Conservation (phyloP, 2,888 invertebrate genomes). For the Drosophila mercatorum region DNA sequence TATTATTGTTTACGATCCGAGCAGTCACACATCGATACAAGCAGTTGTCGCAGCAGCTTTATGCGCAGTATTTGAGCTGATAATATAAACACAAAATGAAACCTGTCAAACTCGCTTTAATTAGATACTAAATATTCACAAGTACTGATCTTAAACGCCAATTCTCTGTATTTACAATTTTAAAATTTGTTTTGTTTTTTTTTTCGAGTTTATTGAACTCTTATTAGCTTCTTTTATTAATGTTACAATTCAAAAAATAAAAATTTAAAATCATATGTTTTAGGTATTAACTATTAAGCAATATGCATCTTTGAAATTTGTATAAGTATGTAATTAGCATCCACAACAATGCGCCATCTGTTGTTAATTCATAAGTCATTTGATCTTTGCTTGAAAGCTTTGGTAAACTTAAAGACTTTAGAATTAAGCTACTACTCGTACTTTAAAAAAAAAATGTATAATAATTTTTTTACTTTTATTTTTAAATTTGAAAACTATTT, state of each 20-base stretch:
- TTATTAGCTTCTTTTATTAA: conserved; percentile 7
- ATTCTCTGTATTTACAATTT: conserved; percentile 11
- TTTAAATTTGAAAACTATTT: no score
- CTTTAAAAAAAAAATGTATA: no score
- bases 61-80: conserved; percentile 30
- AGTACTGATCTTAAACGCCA: conserved; percentile 19
- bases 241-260: no score
- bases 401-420: neutral
- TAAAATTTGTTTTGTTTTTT: conserved; percentile 28
- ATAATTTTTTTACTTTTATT: no score
- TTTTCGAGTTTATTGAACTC: conserved; percentile 56
- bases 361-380: neutral
- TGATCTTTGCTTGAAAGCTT: neutral
- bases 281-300: no score
- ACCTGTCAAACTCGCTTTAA: conserved; percentile 70
- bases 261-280: no score
- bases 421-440: no score
- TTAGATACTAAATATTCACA: conserved; percentile 51
- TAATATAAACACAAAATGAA: conserved; percentile 25
- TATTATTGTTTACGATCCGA: neutral
- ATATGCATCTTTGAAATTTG: neutral
- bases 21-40: neutral
- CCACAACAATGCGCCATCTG: neutral
- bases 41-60: conserved; percentile 5
- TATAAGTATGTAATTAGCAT: neutral